Conservation (phyloP, 2,113 vertebrate species). For the Ictalurus punctatus region DNA sequence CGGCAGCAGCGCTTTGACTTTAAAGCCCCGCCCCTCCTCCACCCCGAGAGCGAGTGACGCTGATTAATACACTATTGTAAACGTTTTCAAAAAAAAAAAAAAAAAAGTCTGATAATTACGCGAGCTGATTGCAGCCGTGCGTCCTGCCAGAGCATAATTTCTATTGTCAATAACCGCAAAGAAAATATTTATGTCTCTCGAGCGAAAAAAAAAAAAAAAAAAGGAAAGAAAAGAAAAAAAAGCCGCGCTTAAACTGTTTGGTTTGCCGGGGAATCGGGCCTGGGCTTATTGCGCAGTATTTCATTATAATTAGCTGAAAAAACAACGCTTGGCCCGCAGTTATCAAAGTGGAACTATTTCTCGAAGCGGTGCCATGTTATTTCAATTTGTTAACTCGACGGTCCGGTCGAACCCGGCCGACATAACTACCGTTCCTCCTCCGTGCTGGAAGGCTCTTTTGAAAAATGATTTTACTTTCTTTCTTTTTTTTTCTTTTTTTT, state of each 20-base stretch:
- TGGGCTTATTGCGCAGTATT: constrained; percentile 67
- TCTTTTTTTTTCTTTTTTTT: too few relatives aligned
- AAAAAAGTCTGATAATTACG: constrained; percentile 69
- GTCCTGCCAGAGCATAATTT: constrained; percentile 78
- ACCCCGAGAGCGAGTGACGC: not conserved
- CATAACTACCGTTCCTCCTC: constrained; percentile 74
- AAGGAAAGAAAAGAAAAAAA: constrained; percentile 46
- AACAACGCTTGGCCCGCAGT: constrained; percentile 71
- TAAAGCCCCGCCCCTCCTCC: not conserved
- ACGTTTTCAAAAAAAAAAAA: constrained; percentile 58
- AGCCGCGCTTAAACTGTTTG: constrained; percentile 55
- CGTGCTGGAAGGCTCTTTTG: constrained; percentile 75
- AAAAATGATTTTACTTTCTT: constrained; percentile 74
- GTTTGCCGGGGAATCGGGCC: constrained; percentile 60
- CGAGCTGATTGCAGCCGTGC: constrained; percentile 76
- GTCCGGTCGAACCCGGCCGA: constrained; percentile 67
- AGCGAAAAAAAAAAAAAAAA: constrained; percentile 47
- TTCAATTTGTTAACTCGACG: constrained; percentile 75
- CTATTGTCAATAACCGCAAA: constrained; percentile 80
- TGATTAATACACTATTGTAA: constrained; percentile 63
- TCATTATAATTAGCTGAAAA: constrained; percentile 75
- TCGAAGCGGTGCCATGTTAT: constrained; percentile 74
- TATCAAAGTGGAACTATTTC: constrained; percentile 72
- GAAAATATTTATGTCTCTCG: constrained; percentile 84
- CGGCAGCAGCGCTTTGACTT: constrained; percentile 49